phyloP scores from a whole-genome alignment of 2,888 invertebrate genomes.

The Apodemia duryi region DNA sequence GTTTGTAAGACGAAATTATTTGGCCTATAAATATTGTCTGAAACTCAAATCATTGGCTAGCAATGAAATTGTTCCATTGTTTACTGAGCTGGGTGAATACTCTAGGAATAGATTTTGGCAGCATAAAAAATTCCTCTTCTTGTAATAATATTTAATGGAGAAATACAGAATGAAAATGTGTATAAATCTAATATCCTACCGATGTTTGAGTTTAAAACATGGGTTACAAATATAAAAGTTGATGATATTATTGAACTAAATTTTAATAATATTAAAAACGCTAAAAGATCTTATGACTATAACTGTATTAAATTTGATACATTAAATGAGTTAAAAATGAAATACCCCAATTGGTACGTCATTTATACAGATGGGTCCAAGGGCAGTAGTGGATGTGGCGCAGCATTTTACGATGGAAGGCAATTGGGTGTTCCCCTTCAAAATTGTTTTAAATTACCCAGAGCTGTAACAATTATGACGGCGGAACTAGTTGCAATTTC shows the following conservation, averaged over 20 bases:
- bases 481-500: neutral
- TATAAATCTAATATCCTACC: neutral
- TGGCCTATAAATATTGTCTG: no score
- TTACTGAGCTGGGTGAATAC: no score
- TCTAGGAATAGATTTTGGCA: no score
- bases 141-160: no score
- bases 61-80: no score
- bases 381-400: neutral
- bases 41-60: no score
- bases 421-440: neutral
- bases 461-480: neutral
- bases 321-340: neutral
- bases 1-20: neutral
- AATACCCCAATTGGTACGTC: neutral
- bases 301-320: neutral
- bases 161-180: neutral
- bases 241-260: neutral
- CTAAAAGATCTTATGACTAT: neutral
- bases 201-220: neutral
- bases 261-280: neutral
- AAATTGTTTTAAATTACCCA: neutral
- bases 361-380: neutral
- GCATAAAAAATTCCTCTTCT: no score
- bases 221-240: neutral
- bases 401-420: neutral